A percentile compares a stretch with the other conserved stretches of the same genome.
Evolutionary conservation across 1,140 invertebrate species (phyloP).

Genomic region (Trichonephila clavipes): DNA sequence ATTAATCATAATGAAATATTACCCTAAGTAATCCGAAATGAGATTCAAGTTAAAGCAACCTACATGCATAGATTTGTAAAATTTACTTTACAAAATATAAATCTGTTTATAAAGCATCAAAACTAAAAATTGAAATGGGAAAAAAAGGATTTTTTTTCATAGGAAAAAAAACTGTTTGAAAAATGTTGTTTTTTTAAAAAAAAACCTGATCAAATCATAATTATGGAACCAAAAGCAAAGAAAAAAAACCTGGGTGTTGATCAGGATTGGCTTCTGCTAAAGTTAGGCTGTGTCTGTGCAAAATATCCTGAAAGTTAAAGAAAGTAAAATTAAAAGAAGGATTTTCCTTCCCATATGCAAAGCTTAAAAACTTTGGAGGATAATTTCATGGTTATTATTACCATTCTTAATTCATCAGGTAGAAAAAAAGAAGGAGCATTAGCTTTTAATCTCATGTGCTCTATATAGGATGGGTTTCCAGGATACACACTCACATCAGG

Average conservation of each 20-base stretch:
- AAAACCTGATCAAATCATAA: slow-evolving; percentile 8
- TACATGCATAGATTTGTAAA: too few relatives aligned
- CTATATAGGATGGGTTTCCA: slow-evolving; percentile 85
- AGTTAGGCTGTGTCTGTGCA: slow-evolving; percentile 88
- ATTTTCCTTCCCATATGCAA: not conserved
- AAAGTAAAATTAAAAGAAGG: slow-evolving; percentile 4
- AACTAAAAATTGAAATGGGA: too few relatives aligned
- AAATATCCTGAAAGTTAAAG: slow-evolving; percentile 84
- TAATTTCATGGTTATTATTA: slow-evolving; percentile 62
- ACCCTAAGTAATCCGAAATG: too few relatives aligned
- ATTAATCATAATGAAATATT: too few relatives aligned
- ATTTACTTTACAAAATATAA: too few relatives aligned
- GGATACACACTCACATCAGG: slow-evolving; percentile 85
- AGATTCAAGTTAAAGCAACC: too few relatives aligned
- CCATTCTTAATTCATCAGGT: slow-evolving; percentile 87
- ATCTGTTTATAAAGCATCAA: too few relatives aligned
- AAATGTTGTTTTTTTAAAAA: not conserved
- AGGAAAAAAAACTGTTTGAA: too few relatives aligned
- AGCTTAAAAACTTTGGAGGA: not conserved
- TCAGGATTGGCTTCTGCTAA: slow-evolving; percentile 86
- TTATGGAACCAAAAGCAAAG: not conserved
- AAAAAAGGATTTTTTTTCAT: too few relatives aligned
- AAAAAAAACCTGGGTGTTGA: slow-evolving; percentile 83
- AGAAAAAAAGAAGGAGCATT: slow-evolving; percentile 85
- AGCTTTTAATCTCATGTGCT: slow-evolving; percentile 81